Percentiles rank a stretch among this genome's conserved stretches.
Evolutionary conservation across 2,797 vertebrate genomes (phyloP).

Genomic region (Acipenser transmontanus): DNA sequence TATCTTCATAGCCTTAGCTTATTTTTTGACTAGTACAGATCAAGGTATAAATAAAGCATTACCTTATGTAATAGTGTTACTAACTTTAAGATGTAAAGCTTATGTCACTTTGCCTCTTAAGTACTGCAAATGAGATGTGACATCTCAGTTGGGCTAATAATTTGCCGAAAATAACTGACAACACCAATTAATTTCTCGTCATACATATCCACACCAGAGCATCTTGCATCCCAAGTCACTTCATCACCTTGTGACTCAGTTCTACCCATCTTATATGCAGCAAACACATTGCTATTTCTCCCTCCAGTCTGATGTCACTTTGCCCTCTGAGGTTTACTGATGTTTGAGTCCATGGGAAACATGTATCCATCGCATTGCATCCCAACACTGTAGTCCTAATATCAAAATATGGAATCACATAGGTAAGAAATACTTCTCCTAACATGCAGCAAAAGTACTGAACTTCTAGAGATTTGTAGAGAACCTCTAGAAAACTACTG

Average conservation of each 20-base stretch:
- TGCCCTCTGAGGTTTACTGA: neutral
- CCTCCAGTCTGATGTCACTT: neutral
- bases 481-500: too few relatives aligned
- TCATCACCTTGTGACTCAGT: neutral
- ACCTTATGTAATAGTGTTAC: too few relatives aligned
- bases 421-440: too few relatives aligned
- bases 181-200: neutral
- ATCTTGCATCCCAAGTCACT: neutral
- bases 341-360: neutral
- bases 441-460: too few relatives aligned
- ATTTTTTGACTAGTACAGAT: too few relatives aligned
- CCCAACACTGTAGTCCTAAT: too few relatives aligned
- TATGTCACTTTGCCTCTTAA: neutral
- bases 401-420: too few relatives aligned
- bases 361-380: too few relatives aligned
- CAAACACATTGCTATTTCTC: neutral
- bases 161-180: neutral
- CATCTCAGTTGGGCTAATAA: neutral
- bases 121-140: conserved; percentile 1
- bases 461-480: too few relatives aligned
- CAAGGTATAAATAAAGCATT: too few relatives aligned
- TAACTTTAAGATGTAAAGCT: neutral
- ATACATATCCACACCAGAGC: neutral
- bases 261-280: neutral
- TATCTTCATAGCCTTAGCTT: too few relatives aligned